phyloP scores from a whole-genome alignment of 2,113 vertebrate genomes.

The Trematocara nigrifrons region DNA sequence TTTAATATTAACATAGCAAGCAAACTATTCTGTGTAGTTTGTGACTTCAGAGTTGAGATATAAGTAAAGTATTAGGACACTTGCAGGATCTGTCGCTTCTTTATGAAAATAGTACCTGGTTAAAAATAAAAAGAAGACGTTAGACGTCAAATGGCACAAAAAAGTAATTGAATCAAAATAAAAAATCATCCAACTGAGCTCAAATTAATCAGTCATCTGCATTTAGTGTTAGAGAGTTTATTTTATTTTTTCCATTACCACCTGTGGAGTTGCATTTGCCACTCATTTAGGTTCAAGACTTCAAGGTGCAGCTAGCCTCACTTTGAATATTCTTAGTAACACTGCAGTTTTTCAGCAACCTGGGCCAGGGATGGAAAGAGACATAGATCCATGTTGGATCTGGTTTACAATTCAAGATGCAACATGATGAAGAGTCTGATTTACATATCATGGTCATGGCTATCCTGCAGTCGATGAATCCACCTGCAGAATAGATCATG shows the following conservation, averaged over 20 bases:
- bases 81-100: conserved; percentile 34
- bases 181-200: conserved; percentile 16
- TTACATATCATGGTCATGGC: not conserved
- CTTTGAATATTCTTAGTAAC: not conserved
- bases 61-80: not conserved
- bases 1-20: not conserved
- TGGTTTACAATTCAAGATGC: not conserved
- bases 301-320: not conserved
- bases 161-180: conserved; percentile 60
- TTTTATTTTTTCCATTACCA: conserved; percentile 34
- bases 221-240: conserved; percentile 6
- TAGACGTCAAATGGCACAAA: conserved; percentile 31
- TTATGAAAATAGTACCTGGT: conserved; percentile 48
- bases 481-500: not conserved
- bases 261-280: not conserved
- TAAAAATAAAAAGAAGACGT: not conserved
- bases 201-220: conserved; percentile 33
- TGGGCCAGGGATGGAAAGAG: not conserved
- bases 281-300: conserved; percentile 2
- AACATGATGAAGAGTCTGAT: not conserved
- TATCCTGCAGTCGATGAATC: not conserved
- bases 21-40: not conserved
- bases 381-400: not conserved
- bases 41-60: not conserved
- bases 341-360: not conserved